Evolutionary conservation across 1,140 invertebrate species (phyloP), one percentile per base, ranked within the genome.

Genomic region (Pomacea maculata): DNA sequence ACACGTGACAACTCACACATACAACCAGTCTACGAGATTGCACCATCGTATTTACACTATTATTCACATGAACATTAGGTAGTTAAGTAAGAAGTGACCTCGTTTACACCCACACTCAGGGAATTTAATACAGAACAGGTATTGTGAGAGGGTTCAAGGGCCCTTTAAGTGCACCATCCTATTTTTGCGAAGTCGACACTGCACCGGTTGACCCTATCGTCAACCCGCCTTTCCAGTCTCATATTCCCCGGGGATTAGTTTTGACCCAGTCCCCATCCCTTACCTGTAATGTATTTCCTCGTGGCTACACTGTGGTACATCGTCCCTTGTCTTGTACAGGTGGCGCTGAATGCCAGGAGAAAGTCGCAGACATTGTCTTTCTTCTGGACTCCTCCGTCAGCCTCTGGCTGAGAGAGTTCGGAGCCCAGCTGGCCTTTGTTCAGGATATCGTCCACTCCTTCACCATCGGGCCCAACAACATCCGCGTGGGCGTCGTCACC

Each of bases 351-450:
- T 87, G 86, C 67, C 70, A 73, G 54, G 84, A 83, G 17, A 85
- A 86, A 72, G 83, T 85, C n/a, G 83, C 87, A 1, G 87, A 88
- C 67, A 81, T 88, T 14, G 82, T 88, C 67, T 88, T 88, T 63
- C 80, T 86, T 1, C 64, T 88, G 45, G 87, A 88, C 68, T 84
- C 85, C 10, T 88, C 87, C 0, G 83, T 78, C 55, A 87, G 86
- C 80, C 85, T 88, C 57, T 84, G 84, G 82, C 34, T 72, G 1
- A 55, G 77, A 5, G 84, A 88, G 34, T 88, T 84, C 76, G 25
- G 70, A 4, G 57, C 82, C 70, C 86, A 88, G 72, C 78, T 86
- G 1, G 15, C 76, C 57, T 88, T 88, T 75, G 67, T 88, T 0
- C 67, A 79, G 14, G 80, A 84, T 9, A 57, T 88, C 17, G 82